Percentiles rank a stretch among this genome's conserved stretches.
Conservation (phyloP, 2,113 vertebrate genomes). For the Apteryx owenii region DNA sequence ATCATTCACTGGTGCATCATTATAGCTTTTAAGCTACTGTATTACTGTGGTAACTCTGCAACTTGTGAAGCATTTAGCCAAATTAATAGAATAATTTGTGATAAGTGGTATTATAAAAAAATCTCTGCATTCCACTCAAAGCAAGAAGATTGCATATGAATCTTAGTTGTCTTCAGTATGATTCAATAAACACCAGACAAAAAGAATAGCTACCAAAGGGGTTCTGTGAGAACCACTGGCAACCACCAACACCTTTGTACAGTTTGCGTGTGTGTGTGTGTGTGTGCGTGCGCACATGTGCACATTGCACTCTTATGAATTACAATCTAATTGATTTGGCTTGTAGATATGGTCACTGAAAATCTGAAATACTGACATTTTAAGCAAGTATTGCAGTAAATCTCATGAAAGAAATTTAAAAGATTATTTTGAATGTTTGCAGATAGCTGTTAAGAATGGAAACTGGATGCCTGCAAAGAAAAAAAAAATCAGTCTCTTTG, state of each 20-base stretch:
- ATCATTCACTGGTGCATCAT: background rate
- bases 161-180: background rate
- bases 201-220: background rate
- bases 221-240: background rate
- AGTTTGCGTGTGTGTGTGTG: background rate
- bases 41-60: background rate
- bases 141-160: background rate
- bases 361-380: background rate
- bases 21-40: background rate
- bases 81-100: background rate
- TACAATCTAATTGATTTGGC: background rate
- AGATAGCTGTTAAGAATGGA: background rate
- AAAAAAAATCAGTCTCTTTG: background rate
- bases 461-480: background rate
- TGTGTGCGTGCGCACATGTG: no score
- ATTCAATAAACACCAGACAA: background rate
- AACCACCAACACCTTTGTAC: background rate
- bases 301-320: background rate
- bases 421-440: background rate
- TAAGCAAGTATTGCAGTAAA: background rate
- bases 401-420: background rate
- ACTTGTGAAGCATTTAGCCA: background rate
- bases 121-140: background rate
- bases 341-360: background rate
- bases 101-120: background rate